Evolutionary conservation across 2,797 vertebrate species (phyloP), one percentile per base, ranked within the genome.

Genomic region (Neosilurus mollespiculum): DNA sequence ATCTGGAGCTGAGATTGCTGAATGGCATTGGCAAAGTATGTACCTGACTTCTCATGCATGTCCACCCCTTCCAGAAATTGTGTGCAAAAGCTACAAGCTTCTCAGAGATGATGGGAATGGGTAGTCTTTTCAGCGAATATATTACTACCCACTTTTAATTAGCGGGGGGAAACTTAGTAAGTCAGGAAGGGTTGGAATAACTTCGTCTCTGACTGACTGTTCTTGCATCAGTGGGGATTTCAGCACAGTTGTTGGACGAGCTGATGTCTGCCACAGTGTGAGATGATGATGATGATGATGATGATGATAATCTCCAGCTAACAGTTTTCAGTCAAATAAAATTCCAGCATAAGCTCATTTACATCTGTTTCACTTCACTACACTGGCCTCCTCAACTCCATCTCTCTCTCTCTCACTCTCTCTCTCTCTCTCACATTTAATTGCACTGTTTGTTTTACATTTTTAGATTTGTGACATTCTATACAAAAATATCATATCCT

Each of bases 301-400:
- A 70, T 56, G 56, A 71, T 43, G 34, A 69, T 37, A 9, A 53
- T 10, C 53, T 58, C 22, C 4, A 61, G 34, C 18, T 80, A 51
- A 80, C 49, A 67, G 64, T 30, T 85, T 84, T 80, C 26, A 69
- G 61, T 76, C 64, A 87, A 88, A 87, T 82, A 86, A 87, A 92
- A 90, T 90, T 91, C 87, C 84, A 79, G 24, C 61, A 30, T 5
- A 81, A 37, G 87, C 89, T 91, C 86, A 93, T 94, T 93, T 94
- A 90, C 92, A 94, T 92, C 87, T 91, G 92, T 90, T 92, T 93
- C 93, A 94, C 92, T 93, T 94, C 89, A 92, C 89, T 92, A 92
- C 90, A 91, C 92, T 90, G 90, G 88, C 90, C 89, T 91, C 91
- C 89, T 92, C 92, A 84, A 92, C 43, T 93, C 87, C 89, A 90